Conservation (phyloP, 2,113 vertebrate species). For the Cariama cristata region DNA sequence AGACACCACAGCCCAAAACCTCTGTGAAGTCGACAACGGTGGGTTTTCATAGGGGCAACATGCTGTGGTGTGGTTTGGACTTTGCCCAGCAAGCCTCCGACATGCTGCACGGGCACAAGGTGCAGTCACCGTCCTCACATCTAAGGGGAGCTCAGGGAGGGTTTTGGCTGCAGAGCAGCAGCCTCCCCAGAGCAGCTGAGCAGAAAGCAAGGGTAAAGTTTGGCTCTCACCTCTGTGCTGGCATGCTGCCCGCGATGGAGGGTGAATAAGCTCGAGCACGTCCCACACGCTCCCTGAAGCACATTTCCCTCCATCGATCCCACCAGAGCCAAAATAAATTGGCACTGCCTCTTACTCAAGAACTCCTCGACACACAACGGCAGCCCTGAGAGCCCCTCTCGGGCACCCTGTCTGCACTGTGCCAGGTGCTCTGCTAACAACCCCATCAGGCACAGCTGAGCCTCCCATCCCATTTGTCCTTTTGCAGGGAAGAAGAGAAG, state of each 20-base stretch:
- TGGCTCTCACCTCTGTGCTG: slow-evolving; percentile 62
- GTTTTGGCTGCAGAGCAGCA: not conserved
- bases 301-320: not conserved
- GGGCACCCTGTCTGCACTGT: not conserved
- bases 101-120: not conserved
- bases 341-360: not conserved
- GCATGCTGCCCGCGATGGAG: not conserved
- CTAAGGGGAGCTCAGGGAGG: not conserved
- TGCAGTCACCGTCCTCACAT: accelerated
- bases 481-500: not conserved
- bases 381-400: not conserved
- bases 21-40: not conserved
- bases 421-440: slow-evolving; percentile 6
- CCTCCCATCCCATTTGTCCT: not conserved
- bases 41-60: not conserved
- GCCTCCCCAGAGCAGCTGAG: not conserved
- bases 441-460: not conserved
- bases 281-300: slow-evolving; percentile 52
- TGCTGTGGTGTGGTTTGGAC: not conserved
- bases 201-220: slow-evolving; percentile 20
- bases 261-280: slow-evolving; percentile 15
- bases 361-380: not conserved
- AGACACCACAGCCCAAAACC: not conserved
- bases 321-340: slow-evolving; percentile 56
- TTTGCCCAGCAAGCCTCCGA: not conserved